Evolutionary conservation across 2,797 vertebrate genomes (phyloP).

Genomic region (Mareca penelope): DNA sequence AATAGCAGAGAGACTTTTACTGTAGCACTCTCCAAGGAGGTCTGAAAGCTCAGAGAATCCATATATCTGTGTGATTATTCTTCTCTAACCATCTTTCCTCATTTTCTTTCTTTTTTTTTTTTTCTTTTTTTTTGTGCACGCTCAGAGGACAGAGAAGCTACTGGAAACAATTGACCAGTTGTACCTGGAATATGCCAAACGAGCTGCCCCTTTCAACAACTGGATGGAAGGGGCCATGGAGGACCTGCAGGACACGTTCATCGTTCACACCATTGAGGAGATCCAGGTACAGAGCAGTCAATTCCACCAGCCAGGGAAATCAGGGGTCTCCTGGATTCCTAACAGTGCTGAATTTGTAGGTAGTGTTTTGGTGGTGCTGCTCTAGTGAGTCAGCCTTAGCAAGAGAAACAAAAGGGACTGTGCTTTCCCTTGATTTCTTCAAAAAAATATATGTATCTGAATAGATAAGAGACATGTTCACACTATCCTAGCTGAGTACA

Average conservation of each 20-base stretch:
- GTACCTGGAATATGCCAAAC: slow-evolving; percentile 96
- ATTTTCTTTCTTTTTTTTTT: background rate
- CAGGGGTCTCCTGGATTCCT: background rate
- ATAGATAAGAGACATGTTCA: background rate
- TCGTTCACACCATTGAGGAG: slow-evolving; percentile 98
- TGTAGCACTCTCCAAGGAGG: background rate
- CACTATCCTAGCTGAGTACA: background rate
- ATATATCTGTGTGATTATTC: background rate
- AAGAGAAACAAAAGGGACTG: background rate
- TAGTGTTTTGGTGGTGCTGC: background rate
- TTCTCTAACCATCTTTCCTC: background rate
- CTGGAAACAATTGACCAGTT: slow-evolving; percentile 97
- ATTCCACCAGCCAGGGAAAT: background rate
- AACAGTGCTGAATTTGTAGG: background rate
- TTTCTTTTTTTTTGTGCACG: background rate
- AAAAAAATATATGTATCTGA: background rate
- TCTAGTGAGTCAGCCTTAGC: background rate
- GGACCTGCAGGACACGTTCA: slow-evolving; percentile 97
- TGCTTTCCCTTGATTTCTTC: background rate
- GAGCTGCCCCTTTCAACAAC: slow-evolving; percentile 98
- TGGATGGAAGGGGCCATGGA: slow-evolving; percentile 99
- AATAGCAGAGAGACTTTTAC: background rate
- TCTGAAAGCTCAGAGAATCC: background rate
- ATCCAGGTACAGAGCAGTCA: slow-evolving; percentile 86
- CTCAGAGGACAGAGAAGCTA: slow-evolving; percentile 94